A percentile compares a stretch with the other conserved stretches of the same genome.
These are phyloP conservation scores for Sorex araneus DNA, from an alignment of 2,113 vertebrate genomes.

Conservation along the genomic window DNA sequence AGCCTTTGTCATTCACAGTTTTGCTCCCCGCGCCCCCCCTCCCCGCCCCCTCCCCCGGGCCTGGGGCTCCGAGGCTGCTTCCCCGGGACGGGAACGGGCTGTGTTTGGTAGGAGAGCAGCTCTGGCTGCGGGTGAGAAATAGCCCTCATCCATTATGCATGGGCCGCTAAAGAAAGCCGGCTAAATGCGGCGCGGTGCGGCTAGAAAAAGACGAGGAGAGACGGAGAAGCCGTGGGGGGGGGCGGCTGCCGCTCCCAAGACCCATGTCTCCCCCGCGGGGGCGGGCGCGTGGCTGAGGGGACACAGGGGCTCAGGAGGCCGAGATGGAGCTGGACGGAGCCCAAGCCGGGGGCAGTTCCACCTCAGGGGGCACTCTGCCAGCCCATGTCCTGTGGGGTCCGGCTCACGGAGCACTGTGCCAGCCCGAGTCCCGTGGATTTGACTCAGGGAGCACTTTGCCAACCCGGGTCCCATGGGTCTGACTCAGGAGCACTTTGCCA, in stretches of 20 bases:
- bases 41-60: neutral
- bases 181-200: slow-evolving; percentile 69
- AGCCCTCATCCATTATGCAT: slow-evolving; percentile 80
- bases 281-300: neutral
- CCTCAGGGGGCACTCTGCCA: neutral
- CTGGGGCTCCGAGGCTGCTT: neutral
- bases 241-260: neutral
- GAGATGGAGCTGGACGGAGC: neutral
- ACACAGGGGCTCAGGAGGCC: neutral
- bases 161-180: slow-evolving; percentile 51
- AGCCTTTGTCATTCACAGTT: neutral
- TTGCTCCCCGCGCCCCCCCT: neutral
- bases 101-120: slow-evolving; percentile 59
- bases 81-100: slow-evolving; percentile 24
- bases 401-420: neutral
- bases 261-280: neutral
- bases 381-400: neutral
- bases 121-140: slow-evolving; percentile 65
- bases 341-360: neutral
- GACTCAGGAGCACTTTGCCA: too few species aligned
- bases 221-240: slow-evolving; percentile 34
- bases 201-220: slow-evolving; percentile 65
- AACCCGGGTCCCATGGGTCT: too few species aligned
- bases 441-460: too few species aligned
- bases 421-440: too few species aligned